phyloP scores from a whole-genome alignment of 2,113 vertebrate genomes.

The Cranoglanis bouderius region DNA sequence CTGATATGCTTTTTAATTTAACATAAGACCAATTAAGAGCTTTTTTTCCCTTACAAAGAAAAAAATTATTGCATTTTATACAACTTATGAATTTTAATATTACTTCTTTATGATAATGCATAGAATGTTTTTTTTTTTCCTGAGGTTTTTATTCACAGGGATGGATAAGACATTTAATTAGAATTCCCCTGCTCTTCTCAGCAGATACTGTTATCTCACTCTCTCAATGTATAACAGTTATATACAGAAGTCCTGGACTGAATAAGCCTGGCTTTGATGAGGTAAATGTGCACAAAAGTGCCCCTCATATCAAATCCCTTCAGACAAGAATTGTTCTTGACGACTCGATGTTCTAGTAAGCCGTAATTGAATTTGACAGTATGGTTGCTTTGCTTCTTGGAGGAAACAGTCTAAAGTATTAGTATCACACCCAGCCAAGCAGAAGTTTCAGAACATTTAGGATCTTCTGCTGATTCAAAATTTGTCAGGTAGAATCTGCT shows the following conservation, averaged over 20 bases:
- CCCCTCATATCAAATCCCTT: constrained; percentile 1
- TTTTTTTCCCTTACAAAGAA: neutral
- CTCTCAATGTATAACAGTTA: constrained; percentile 27
- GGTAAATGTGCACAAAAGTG: neutral
- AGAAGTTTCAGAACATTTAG: neutral
- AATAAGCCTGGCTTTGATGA: constrained; percentile 14
- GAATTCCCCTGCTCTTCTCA: constrained; percentile 12
- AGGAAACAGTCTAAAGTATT: neutral
- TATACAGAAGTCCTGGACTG: neutral
- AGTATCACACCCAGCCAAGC: neutral
- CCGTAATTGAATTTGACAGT: constrained; percentile 6
- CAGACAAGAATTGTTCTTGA: neutral
- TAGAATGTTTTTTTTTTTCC: neutral
- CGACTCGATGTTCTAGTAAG: neutral
- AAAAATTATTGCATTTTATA: neutral
- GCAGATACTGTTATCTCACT: constrained; percentile 24
- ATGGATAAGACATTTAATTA: constrained; percentile 21
- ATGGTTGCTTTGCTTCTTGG: neutral
- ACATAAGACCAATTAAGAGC: neutral
- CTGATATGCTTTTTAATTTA: neutral
- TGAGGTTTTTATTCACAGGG: neutral
- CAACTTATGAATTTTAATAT: neutral
- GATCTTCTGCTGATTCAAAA: neutral
- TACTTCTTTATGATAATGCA: neutral
- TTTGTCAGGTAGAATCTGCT: neutral